A percentile compares a stretch with the other conserved stretches of the same genome.
These are phyloP conservation scores for Disparrhopalites patrizii DNA, from an alignment of 2,888 invertebrate species.

Conservation along the genomic window DNA sequence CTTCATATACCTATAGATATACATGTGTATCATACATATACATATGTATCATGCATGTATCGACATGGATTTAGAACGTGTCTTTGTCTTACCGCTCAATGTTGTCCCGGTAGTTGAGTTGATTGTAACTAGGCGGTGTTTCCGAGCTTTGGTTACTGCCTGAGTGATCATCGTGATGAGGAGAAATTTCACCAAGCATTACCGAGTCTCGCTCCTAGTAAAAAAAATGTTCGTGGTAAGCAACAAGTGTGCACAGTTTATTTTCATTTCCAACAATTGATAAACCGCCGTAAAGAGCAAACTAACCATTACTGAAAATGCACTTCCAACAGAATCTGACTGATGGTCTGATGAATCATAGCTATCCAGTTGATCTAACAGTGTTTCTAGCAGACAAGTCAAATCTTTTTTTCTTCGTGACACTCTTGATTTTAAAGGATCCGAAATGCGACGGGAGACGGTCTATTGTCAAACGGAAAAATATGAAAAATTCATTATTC, in stretches of 20 bases:
- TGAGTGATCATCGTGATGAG: constrained; percentile 69
- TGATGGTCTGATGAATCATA: constrained; percentile 52
- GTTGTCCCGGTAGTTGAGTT: constrained; percentile 80
- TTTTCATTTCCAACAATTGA: too few relatives aligned
- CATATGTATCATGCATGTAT: too few relatives aligned
- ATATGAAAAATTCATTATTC: neutral
- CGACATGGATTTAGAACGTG: too few relatives aligned
- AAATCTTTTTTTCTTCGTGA: constrained; percentile 69
- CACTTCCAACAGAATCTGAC: constrained; percentile 40
- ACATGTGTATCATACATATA: too few relatives aligned
- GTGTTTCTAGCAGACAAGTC: constrained; percentile 68
- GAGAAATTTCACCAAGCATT: constrained; percentile 79
- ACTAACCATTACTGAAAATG: constrained; percentile 38
- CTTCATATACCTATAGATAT: constrained; percentile 6
- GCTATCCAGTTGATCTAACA: constrained; percentile 65
- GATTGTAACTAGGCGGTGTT: constrained; percentile 77
- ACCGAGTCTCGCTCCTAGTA: constrained; percentile 70
- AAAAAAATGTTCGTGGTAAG: constrained; percentile 17
- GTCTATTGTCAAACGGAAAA: constrained; percentile 37
- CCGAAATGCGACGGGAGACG: constrained; percentile 34
- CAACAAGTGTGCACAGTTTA: constrained; percentile 1
- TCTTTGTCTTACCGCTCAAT: constrained; percentile 66
- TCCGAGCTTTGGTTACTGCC: constrained; percentile 75
- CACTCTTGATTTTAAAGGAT: constrained; percentile 51
- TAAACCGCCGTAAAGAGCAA: constrained; percentile 3